These are phyloP conservation scores for Polyergus mexicanus DNA, from an alignment of 1,140 invertebrate genomes.

Conservation along the genomic window DNA sequence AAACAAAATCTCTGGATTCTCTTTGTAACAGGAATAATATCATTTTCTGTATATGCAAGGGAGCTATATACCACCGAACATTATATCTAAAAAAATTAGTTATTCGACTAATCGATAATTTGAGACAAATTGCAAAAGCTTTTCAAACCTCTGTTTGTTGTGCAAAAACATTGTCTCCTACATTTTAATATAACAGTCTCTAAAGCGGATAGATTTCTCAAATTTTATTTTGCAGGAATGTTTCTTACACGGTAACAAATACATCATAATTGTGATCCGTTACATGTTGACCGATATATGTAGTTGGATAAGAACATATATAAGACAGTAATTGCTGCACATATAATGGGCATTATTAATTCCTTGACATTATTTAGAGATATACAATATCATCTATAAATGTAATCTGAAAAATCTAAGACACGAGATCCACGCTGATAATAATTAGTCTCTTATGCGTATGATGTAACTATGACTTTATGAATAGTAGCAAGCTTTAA, in stretches of 20 bases:
- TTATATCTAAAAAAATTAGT: neutral
- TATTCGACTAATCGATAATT: neutral
- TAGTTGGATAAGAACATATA: conserved; percentile 10
- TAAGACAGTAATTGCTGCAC: neutral
- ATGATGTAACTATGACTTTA: too few relatives aligned
- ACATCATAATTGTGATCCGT: neutral
- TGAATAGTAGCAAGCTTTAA: too few relatives aligned
- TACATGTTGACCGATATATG: neutral
- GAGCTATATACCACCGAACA: conserved; percentile 1
- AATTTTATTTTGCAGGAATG: neutral
- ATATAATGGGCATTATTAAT: neutral
- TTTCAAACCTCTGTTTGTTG: too few relatives aligned
- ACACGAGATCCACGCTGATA: too few relatives aligned
- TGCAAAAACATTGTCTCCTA: too few relatives aligned
- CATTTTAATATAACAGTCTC: too few relatives aligned
- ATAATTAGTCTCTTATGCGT: too few relatives aligned
- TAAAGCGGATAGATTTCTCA: too few relatives aligned
- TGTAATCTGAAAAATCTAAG: neutral
- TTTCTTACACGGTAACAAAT: conserved; percentile 4
- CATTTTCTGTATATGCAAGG: neutral
- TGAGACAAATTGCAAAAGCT: too few relatives aligned
- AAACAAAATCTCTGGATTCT: neutral
- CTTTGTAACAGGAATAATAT: conserved; percentile 10
- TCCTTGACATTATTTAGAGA: neutral
- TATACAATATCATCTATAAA: too few relatives aligned